Percentiles rank a stretch among this genome's conserved stretches.
Evolutionary conservation across 2,888 invertebrate genomes (phyloP).

Genomic region (Scaptomyza caliginosa): DNA sequence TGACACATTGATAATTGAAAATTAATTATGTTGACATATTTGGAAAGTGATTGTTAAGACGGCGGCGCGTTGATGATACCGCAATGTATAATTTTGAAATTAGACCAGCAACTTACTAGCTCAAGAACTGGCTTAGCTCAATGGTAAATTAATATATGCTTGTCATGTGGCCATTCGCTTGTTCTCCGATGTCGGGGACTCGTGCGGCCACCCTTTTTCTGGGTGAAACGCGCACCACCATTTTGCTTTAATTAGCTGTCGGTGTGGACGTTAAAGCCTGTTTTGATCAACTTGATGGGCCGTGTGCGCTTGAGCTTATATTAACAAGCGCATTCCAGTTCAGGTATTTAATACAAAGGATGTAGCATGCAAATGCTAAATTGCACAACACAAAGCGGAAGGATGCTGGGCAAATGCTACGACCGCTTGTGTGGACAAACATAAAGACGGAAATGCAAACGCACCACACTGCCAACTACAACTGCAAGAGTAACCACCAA

Average conservation of each 20-base stretch:
- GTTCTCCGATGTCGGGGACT: conserved; percentile 1
- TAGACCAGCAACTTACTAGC: conserved; percentile 2
- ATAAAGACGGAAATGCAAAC: conserved; percentile 72
- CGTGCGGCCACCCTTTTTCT: neutral
- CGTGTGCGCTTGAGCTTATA: conserved; percentile 23
- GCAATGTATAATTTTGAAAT: conserved; percentile 55
- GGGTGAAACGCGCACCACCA: conserved; percentile 27
- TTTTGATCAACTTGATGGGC: conserved; percentile 27
- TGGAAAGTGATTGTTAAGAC: conserved; percentile 72
- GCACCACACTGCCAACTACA: conserved; percentile 52
- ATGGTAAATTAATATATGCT: conserved; percentile 57
- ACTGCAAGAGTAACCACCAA: conserved; percentile 47
- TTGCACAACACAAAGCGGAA: conserved; percentile 51
- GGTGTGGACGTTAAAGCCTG: conserved; percentile 30
- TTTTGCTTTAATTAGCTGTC: conserved; percentile 58
- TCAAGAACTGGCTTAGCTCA: conserved; percentile 13
- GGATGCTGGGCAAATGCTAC: conserved; percentile 66
- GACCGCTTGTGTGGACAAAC: conserved; percentile 55
- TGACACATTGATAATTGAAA: conserved; percentile 73
- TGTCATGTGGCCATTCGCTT: conserved; percentile 62
- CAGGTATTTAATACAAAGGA: conserved; percentile 43
- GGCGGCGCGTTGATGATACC: conserved; percentile 51
- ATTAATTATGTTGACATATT: conserved; percentile 80
- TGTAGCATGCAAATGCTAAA: conserved; percentile 48
- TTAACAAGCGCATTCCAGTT: conserved; percentile 35